A percentile compares a stretch with the other conserved stretches of the same genome.
Evolutionary conservation across 2,113 vertebrate species (phyloP).

Genomic region (Apodemus speciosus): DNA sequence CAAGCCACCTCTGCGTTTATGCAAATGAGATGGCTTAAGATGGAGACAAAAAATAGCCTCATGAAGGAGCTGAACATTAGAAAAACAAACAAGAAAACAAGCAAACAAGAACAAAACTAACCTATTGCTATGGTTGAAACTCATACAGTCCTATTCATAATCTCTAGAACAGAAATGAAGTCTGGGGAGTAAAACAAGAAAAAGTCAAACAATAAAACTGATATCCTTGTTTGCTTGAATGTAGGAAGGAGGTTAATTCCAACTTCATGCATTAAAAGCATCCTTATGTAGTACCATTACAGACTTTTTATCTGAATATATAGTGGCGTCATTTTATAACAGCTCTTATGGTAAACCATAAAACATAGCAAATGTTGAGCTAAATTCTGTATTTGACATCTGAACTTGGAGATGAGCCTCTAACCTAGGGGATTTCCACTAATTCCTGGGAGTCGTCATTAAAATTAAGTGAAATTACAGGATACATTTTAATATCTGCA

Average conservation of each 20-base stretch:
- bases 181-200: neutral
- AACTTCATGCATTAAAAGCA: neutral
- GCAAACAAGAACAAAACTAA: neutral
- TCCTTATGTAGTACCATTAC: too few species aligned
- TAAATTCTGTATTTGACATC: neutral
- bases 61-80: neutral
- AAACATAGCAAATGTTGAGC: neutral
- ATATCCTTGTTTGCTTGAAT: neutral
- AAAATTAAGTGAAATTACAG: neutral
- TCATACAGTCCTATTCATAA: neutral
- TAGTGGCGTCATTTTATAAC: neutral
- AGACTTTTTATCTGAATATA: neutral
- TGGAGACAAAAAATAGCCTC: neutral
- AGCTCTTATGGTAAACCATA: neutral
- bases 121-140: neutral
- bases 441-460: neutral
- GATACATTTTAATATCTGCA: neutral
- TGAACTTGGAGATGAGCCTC: neutral
- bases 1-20: neutral
- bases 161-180: neutral
- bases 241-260: fast-evolving
- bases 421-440: neutral
- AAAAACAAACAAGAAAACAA: neutral
- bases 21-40: neutral
- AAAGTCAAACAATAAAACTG: neutral